phyloP scores from a whole-genome alignment of 1,140 invertebrate genomes.

The Papilio xuthus region DNA sequence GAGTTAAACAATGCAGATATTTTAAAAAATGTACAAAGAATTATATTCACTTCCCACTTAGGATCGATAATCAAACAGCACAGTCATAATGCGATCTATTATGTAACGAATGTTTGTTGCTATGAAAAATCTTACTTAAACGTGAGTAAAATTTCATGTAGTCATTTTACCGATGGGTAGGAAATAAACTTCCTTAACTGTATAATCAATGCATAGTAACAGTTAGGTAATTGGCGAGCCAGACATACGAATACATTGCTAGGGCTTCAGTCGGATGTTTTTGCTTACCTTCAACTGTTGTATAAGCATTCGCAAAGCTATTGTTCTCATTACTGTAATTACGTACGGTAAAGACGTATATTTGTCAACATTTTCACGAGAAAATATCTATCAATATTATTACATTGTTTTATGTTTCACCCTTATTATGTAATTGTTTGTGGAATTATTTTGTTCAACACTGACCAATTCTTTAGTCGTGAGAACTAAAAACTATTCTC shows the following conservation, averaged over 20 bases:
- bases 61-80: too few relatives aligned
- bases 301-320: slow-evolving; percentile 14
- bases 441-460: not conserved
- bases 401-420: not conserved
- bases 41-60: too few relatives aligned
- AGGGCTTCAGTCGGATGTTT: slow-evolving; percentile 18
- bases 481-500: not conserved
- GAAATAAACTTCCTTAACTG: not conserved
- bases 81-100: too few relatives aligned
- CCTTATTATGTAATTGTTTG: not conserved
- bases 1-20: not conserved
- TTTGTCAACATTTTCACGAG: not conserved
- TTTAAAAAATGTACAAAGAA: not conserved
- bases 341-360: not conserved
- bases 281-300: slow-evolving; percentile 10
- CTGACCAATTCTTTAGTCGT: not conserved
- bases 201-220: not conserved
- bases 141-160: too few relatives aligned
- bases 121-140: too few relatives aligned
- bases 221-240: slow-evolving; percentile 23
- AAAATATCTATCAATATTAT: not conserved
- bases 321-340: not conserved
- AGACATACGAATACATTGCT: not conserved
- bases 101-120: too few relatives aligned
- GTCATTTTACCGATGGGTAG: not conserved